Evolutionary conservation across 1,140 invertebrate genomes (phyloP), one percentile per base, ranked within the genome.

Genomic region (Muscidifurax raptorellus): DNA sequence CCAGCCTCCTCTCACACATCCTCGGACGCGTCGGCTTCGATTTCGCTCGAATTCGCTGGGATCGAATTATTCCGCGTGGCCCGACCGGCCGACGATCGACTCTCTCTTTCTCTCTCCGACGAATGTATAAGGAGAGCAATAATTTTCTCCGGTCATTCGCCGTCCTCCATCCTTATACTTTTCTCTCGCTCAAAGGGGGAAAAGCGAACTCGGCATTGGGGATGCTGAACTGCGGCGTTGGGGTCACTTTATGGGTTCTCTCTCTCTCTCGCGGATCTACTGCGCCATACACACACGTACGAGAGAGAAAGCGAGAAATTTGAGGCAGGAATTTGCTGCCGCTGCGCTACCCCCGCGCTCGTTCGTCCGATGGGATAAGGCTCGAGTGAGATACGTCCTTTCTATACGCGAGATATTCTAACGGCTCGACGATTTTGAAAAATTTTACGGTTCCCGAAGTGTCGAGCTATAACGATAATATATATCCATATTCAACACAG

Each of bases 61-160:
- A 87, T 88, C 88, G 86, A 91, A 89, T 90, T 90, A 90, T 90
- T 91, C 88, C 88, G 79, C 86, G 82, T 52, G 83, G 81, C 86
- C 86, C 88, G 87, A 88, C 87, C 86, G 85, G 85, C 83, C 71
- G 88, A 91, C 36, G 36, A 40, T 40, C 36, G 7, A 6, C 7
- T 9, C 36, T 40, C 36, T 40, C 36, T 40, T 10, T 40, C 36
- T 40, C 36, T 40, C 36, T 40, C 36, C 36, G 36, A 40, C 90
- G 91, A 91, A 92, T 92, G 86, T 92, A 91, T 92, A 92, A 93
- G 90, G 86, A 90, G 90, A 92, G 91, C 90, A 92, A 92, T 92
- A 92, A 92, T 93, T 93, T 91, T 90, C 87, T 88, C 74, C 86
- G 82, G 86, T 40, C 87, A 1, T 9, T 77, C 82, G 79, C 80